Conservation (phyloP, 2,113 vertebrate species). For the Protobothrops flavoviridis region DNA sequence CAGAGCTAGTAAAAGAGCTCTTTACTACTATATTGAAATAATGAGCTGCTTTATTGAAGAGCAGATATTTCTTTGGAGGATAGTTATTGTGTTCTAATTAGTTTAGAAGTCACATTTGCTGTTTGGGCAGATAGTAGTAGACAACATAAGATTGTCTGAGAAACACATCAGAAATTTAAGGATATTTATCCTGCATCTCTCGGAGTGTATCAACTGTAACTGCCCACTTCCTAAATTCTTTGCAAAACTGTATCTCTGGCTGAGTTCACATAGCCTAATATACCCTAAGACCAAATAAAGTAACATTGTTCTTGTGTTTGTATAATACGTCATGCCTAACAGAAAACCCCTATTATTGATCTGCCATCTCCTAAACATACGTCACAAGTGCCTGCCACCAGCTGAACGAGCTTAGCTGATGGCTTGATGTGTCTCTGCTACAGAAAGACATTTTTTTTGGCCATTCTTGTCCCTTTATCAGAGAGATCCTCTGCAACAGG, state of each 20-base stretch:
- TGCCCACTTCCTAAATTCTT: neutral
- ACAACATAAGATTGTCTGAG: neutral
- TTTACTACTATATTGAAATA: neutral
- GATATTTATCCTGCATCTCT: neutral
- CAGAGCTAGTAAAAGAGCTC: too few species aligned
- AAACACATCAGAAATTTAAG: neutral
- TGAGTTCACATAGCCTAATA: neutral
- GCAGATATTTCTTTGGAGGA: neutral
- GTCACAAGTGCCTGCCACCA: neutral
- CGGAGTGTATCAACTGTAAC: neutral
- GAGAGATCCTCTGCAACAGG: neutral
- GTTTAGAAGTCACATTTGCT: neutral
- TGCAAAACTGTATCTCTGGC: neutral
- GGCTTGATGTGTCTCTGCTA: neutral
- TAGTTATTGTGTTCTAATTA: neutral
- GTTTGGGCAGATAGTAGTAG: neutral
- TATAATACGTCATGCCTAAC: neutral
- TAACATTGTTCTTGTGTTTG: neutral
- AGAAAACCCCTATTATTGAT: neutral
- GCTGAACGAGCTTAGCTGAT: neutral
- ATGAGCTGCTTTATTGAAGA: neutral
- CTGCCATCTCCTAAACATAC: neutral
- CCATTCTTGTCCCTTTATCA: neutral
- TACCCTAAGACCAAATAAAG: neutral
- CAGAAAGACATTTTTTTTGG: neutral